Percentiles rank a stretch among this genome's conserved stretches.
Evolutionary conservation across 2,113 vertebrate species (phyloP).

Genomic region (Hyaena hyaena): DNA sequence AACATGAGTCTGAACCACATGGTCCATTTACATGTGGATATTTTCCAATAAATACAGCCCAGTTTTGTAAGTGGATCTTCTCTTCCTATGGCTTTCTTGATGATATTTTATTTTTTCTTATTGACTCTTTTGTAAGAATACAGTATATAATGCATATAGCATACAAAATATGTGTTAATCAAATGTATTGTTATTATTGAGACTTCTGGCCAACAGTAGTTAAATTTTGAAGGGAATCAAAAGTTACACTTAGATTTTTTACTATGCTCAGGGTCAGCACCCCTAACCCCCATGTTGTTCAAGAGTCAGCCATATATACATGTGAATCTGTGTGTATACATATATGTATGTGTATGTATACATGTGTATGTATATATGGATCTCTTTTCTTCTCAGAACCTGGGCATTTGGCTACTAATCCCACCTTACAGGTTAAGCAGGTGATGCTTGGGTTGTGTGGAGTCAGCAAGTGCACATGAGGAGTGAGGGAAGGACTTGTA

Average conservation of each 20-base stretch:
- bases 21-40: not conserved
- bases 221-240: not conserved
- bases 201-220: not conserved
- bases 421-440: not conserved
- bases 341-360: not conserved
- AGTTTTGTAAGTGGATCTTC: not conserved
- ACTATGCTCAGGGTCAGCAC: not conserved
- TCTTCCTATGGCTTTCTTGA: not conserved
- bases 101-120: too few species aligned
- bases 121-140: not conserved
- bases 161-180: not conserved
- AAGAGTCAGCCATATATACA: not conserved
- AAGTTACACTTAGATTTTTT: not conserved
- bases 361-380: too few species aligned
- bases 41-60: not conserved
- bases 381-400: not conserved
- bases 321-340: not conserved
- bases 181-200: not conserved
- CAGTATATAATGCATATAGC: not conserved
- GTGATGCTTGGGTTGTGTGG: not conserved
- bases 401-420: not conserved
- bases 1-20: not conserved
- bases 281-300: not conserved
- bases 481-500: not conserved
- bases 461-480: not conserved